Evolutionary conservation across 2,113 vertebrate genomes (phyloP).

Genomic region (Zosterops lateralis): DNA sequence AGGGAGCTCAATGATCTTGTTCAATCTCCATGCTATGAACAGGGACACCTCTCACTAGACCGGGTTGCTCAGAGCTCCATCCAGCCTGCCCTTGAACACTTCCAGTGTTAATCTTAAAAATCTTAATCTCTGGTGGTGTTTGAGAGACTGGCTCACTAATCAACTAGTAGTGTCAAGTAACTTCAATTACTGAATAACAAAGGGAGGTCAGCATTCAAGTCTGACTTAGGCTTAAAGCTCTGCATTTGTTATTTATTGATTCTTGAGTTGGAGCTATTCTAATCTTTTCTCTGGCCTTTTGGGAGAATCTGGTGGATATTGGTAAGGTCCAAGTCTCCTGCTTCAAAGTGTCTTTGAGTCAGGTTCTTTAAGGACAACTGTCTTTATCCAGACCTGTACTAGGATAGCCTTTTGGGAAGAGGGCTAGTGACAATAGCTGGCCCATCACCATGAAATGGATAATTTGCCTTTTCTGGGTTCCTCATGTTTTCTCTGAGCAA

Average conservation of each 20-base stretch:
- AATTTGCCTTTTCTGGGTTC: background rate
- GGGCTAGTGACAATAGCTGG: background rate
- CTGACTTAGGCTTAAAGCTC: background rate
- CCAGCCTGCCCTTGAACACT: background rate
- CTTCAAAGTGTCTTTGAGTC: background rate
- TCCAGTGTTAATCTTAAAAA: background rate
- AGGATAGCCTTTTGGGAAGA: background rate
- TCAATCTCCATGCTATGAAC: background rate
- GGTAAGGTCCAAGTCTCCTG: background rate
- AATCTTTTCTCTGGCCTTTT: background rate
- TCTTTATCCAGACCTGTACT: background rate
- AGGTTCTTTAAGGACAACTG: background rate
- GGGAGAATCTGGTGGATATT: background rate
- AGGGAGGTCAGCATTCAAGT: background rate
- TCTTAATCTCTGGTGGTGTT: background rate
- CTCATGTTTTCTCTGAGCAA: background rate
- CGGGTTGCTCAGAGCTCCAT: background rate
- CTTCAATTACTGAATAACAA: background rate
- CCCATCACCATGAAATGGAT: background rate
- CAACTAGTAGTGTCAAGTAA: background rate
- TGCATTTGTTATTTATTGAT: background rate
- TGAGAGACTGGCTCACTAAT: background rate
- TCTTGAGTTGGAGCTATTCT: background rate
- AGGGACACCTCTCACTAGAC: background rate
- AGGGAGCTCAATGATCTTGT: background rate